These are phyloP conservation scores for Keiferia lycopersicella DNA, from an alignment of 2,888 invertebrate species.

Conservation along the genomic window DNA sequence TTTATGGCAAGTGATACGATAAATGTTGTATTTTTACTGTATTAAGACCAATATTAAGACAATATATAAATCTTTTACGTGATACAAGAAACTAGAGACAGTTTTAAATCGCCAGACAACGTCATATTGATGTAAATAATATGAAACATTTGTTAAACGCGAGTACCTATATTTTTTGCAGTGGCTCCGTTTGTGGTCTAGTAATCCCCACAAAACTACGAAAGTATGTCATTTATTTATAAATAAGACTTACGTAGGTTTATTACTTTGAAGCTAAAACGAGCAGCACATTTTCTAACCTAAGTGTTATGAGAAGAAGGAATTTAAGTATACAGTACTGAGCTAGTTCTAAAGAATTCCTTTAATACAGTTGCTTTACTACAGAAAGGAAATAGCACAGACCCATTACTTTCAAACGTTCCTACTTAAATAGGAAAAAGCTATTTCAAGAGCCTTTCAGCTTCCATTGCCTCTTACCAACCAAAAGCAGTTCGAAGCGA, in stretches of 20 bases:
- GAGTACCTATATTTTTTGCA: too few relatives aligned
- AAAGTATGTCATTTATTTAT: too few relatives aligned
- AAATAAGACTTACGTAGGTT: too few relatives aligned
- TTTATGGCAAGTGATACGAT: background rate
- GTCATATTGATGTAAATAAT: too few relatives aligned
- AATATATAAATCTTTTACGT: too few relatives aligned
- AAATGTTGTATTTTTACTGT: too few relatives aligned
- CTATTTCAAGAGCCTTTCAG: background rate
- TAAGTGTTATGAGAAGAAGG: background rate
- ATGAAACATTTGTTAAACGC: too few relatives aligned
- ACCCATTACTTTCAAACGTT: conserved; percentile 12
- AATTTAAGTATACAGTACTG: background rate
- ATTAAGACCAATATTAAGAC: too few relatives aligned
- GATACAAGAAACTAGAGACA: too few relatives aligned
- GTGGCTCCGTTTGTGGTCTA: too few relatives aligned
- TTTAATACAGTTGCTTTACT: conserved; percentile 4
- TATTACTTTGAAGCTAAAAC: background rate
- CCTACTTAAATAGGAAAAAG: background rate
- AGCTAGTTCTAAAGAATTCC: conserved; percentile 4
- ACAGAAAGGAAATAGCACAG: conserved; percentile 9
- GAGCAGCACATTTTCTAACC: background rate
- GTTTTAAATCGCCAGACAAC: too few relatives aligned
- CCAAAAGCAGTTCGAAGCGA: background rate
- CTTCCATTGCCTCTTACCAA: background rate
- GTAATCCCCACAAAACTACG: too few relatives aligned